phyloP scores from a whole-genome alignment of 2,113 vertebrate genomes.

The Ahaetulla prasina region DNA sequence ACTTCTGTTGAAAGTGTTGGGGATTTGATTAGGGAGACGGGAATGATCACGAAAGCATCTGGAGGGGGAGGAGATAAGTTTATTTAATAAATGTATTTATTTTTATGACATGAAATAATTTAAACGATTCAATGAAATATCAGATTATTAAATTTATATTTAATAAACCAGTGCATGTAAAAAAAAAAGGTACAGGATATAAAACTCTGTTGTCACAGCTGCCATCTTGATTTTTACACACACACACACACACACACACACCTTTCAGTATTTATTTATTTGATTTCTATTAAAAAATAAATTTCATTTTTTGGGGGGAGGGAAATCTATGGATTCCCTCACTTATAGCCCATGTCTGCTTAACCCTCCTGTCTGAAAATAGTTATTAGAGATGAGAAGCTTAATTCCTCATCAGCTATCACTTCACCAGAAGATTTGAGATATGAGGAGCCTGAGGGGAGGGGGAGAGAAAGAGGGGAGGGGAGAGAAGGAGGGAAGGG shows the following conservation, averaged over 20 bases:
- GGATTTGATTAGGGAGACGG: background rate
- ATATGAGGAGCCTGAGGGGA: background rate
- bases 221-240: background rate
- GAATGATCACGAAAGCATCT: background rate
- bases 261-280: background rate
- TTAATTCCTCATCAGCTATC: background rate
- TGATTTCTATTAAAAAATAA: no score
- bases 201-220: background rate
- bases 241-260: no score
- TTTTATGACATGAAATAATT: background rate
- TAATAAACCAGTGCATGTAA: background rate
- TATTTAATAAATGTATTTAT: no score
- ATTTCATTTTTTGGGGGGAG: background rate
- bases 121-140: background rate
- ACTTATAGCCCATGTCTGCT: background rate
- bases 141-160: background rate
- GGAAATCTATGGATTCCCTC: background rate
- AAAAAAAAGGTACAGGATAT: background rate
- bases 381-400: background rate
- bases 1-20: background rate
- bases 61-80: no score
- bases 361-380: background rate
- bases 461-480: rapidly evolving
- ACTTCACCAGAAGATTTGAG: no score
- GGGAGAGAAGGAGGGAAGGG: no score